Evolutionary conservation across 2,113 vertebrate species (phyloP), one percentile per base, ranked within the genome.

Genomic region (Aix galericulata): DNA sequence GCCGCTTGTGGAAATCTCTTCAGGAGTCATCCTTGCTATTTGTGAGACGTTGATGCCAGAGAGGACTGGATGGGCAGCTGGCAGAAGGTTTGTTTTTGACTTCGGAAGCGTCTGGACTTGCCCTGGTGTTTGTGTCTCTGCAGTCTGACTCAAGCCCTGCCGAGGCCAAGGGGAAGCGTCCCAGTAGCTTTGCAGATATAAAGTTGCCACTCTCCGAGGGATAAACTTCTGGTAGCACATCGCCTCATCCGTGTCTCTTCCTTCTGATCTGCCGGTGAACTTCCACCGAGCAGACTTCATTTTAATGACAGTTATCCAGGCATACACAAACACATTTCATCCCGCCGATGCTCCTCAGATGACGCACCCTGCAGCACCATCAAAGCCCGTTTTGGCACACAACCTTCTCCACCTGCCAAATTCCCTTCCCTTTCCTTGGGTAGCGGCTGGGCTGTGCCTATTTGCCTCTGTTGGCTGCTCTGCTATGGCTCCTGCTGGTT

Each of bases 21-120:
- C 48, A 56, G 77, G 83, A 91, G 3, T 69, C 17, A 13, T 60
- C 26, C 8, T 67, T 60, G 60, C 60, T 96, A 31, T 91, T 95
- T 78, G 42, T 52, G 48, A 84, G 66, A 18, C 60, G 72, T 86
- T 40, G 62, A 46, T 92, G 84, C 76, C 72, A 46, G 63, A 59
- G 72, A 69, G 50, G n/a, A 66, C 56, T 91, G 60, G 96, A 96
- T 92, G 86, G 91, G 68, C 94, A 93, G 86, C 84, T 96, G 95
- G 95, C 91, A 94, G 38, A 58, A 79, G 81, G 55, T 68, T 92
- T 97, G 95, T 96, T 96, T 96, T 92, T 89, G 32, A 94, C 81
- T 95, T 38, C 38, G 40, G 77, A 84, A 74, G 53, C 84, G 93
- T 96, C 94, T 97, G 95, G 94, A 56, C 81, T 92, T 92, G 91